A percentile compares a stretch with the other conserved stretches of the same genome.
Evolutionary conservation across 1,140 invertebrate genomes (phyloP).

Genomic region (Drosophila takahashii): DNA sequence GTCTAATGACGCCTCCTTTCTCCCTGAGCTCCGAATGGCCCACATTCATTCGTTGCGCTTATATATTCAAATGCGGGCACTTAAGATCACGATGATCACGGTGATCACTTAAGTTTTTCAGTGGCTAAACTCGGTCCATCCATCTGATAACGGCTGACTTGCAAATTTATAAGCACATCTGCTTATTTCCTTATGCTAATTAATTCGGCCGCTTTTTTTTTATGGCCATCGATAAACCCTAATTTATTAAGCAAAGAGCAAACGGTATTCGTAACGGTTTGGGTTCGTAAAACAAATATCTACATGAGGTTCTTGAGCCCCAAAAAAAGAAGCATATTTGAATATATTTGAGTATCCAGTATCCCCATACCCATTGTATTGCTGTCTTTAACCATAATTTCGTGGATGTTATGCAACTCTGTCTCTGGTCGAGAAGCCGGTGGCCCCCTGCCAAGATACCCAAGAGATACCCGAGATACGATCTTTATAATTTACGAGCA

Average conservation of each 20-base stretch:
- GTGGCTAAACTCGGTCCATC: conserved; percentile 8
- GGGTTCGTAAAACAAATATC: background rate
- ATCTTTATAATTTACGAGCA: conserved; percentile 35
- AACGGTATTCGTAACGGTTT: background rate
- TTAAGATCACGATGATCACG: background rate
- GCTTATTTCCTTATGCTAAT: conserved; percentile 46
- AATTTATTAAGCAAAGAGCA: conserved; percentile 2
- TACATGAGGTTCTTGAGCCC: conserved; percentile 1
- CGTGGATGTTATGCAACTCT: conserved; percentile 14
- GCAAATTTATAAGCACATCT: conserved; percentile 32
- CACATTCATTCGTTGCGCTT: conserved; percentile 8
- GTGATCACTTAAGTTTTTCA: conserved; percentile 4
- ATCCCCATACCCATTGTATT: background rate
- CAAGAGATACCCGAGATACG: conserved; percentile 11
- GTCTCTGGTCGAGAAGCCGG: conserved; percentile 4
- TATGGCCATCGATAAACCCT: conserved; percentile 11
- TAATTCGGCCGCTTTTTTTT: conserved; percentile 17
- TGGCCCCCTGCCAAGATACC: conserved; percentile 4
- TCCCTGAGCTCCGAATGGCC: background rate
- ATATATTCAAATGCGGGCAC: conserved; percentile 12
- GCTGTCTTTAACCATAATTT: background rate
- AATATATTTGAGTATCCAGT: no score
- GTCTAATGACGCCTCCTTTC: background rate
- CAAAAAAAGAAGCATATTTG: background rate
- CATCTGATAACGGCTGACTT: conserved; percentile 18